Evolutionary conservation across 2,888 invertebrate species (phyloP), one percentile per base, ranked within the genome.

Genomic region (Euzetes globulus): DNA sequence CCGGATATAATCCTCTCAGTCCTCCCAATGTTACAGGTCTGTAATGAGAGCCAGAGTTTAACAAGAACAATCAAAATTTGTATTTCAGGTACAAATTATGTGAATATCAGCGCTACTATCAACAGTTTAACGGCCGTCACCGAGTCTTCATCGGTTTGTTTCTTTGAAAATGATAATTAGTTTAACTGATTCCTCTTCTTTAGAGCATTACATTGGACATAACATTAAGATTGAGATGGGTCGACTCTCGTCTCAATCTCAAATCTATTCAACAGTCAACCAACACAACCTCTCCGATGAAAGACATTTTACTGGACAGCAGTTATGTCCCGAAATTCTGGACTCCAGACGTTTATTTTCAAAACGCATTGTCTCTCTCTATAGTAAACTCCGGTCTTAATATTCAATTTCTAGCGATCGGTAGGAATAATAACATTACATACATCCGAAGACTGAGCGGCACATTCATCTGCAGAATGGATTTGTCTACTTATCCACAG

Each of bases 401-500:
- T 15, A 27, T 41, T 15, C 74, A 76, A 41, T 65, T 63, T 22
- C 13, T 75, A 22, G 72, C 50, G 19, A 55, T 75, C 15, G 47
- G 58, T 3, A n/a, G 19, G 15, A 17, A 73, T n/a, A 37, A 45
- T 1, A 37, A 68, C 17, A 37, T 75, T 15, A 65, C 58, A 7
- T 70, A 55, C 29, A 45, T 74, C 11, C 27, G 33, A 58, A 63
- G 76, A 58, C 11, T 68, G 11, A 72, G 60, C 25, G 71, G 47
- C 2, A 68, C 50, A 19, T 47, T 76, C 27, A 72, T 58, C n/a
- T 76, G 76, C 45, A 45, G 29, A 27, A 75, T 76, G 74, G 71
- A 76, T 60, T 50, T 76, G 25, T 60, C 60, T 37, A n/a, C 58
- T 19, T 76, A 72, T 75, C 76, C 76, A 17, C 74, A 75, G n/a